phyloP scores from a whole-genome alignment of 2,113 vertebrate genomes.

The Syrmaticus mikado region DNA sequence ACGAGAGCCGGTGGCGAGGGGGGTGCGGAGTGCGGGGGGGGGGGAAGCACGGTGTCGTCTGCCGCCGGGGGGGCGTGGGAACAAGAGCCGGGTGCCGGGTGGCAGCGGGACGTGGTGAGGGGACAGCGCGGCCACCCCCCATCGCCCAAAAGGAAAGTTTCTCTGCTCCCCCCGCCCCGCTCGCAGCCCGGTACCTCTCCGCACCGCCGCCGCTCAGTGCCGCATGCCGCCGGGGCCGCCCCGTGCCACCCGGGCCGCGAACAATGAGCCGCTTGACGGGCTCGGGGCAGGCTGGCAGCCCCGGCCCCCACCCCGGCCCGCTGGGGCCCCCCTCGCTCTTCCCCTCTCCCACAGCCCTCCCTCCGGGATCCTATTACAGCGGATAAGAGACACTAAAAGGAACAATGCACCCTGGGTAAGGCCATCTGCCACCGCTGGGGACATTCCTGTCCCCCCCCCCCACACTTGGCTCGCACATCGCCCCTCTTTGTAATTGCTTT shows the following conservation, averaged over 20 bases:
- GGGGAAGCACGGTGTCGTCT: not conserved
- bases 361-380: conserved; percentile 83
- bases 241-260: conserved; percentile 79
- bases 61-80: not conserved
- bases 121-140: not conserved
- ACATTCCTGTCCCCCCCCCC: conserved; percentile 44
- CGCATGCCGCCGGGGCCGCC: conserved; percentile 82
- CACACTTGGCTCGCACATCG: conserved; percentile 25
- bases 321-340: conserved; percentile 73
- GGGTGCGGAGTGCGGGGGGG: not conserved
- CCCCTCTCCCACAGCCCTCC: conserved; percentile 69
- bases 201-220: conserved; percentile 77
- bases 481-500: conserved; percentile 41
- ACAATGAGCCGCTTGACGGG: conserved; percentile 84
- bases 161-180: not conserved
- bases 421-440: conserved; percentile 77
- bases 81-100: not conserved
- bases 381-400: conserved; percentile 76
- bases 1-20: not conserved
- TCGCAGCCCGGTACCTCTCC: conserved; percentile 11
- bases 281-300: conserved; percentile 75
- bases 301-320: conserved; percentile 67
- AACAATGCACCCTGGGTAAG: conserved; percentile 78
- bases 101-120: not conserved
- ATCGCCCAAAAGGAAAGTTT: not conserved